Evolutionary conservation across 2,113 vertebrate genomes (phyloP).

Genomic region (Siphamia tubifer): DNA sequence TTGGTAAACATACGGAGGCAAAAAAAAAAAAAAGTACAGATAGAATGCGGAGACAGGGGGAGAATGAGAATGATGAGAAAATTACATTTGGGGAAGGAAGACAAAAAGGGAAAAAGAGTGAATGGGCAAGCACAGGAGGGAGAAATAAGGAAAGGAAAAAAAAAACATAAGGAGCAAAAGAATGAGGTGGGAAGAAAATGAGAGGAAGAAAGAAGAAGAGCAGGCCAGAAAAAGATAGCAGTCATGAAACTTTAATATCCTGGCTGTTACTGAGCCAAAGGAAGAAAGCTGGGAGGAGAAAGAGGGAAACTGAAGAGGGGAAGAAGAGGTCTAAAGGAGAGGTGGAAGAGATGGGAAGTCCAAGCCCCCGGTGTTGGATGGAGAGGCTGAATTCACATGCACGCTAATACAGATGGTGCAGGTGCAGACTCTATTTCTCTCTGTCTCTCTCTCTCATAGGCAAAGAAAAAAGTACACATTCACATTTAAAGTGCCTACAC

Average conservation of each 20-base stretch:
- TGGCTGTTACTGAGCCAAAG: slow-evolving; percentile 54
- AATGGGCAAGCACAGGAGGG: background rate
- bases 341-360: background rate
- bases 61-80: background rate
- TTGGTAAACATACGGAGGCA: slow-evolving; percentile 34
- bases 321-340: background rate
- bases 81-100: background rate
- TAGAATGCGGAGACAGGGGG: background rate
- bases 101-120: background rate
- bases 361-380: background rate
- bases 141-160: background rate
- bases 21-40: background rate
- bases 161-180: background rate
- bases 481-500: slow-evolving; percentile 53
- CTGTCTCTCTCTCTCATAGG: background rate
- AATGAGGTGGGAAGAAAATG: background rate
- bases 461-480: slow-evolving; percentile 9
- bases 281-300: slow-evolving; percentile 6
- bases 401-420: background rate
- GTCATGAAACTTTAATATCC: slow-evolving; percentile 68
- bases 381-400: background rate
- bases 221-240: slow-evolving; percentile 45
- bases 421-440: slow-evolving; percentile 3
- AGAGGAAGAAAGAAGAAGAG: background rate
- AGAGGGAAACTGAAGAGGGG: background rate